These are phyloP conservation scores for Sphaeramia orbicularis DNA, from an alignment of 2,797 vertebrate species.

Conservation along the genomic window DNA sequence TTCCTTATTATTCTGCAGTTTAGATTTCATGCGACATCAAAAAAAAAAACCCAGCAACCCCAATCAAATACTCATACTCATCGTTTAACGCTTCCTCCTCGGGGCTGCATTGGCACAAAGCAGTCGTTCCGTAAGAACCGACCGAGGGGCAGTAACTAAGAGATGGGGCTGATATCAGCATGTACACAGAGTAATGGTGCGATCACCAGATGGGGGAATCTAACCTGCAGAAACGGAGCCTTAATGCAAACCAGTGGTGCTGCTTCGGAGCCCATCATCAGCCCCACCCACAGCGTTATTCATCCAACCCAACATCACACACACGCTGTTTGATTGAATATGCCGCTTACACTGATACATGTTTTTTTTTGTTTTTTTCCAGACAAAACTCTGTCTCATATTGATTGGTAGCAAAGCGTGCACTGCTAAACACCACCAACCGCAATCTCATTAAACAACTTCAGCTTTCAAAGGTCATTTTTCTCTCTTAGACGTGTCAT, in stretches of 20 bases:
- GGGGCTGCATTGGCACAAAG: neutral
- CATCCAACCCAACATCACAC: conserved; percentile 18
- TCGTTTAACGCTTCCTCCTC: conserved; percentile 23
- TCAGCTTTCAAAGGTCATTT: conserved; percentile 54
- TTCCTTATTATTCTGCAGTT: conserved; percentile 32
- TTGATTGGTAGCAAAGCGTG: conserved; percentile 36
- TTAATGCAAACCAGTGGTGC: conserved; percentile 53
- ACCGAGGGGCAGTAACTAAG: conserved; percentile 4
- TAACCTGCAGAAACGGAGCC: conserved; percentile 10
- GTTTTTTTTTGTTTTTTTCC: no score
- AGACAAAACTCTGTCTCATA: conserved; percentile 31
- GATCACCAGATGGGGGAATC: conserved; percentile 14
- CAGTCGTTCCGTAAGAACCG: neutral
- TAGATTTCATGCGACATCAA: conserved; percentile 15
- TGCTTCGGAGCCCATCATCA: neutral
- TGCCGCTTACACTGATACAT: conserved; percentile 34
- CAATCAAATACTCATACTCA: neutral
- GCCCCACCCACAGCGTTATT: conserved; percentile 30
- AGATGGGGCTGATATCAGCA: conserved; percentile 1
- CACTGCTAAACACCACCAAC: conserved; percentile 24
- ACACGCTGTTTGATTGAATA: conserved; percentile 42
- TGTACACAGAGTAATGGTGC: conserved; percentile 1
- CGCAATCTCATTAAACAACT: conserved; percentile 32
- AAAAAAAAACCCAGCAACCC: neutral
- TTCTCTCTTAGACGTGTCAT: conserved; percentile 43